These are phyloP conservation scores for Agrochola lychnidis DNA, from an alignment of 2,888 invertebrate species.

Conservation along the genomic window DNA sequence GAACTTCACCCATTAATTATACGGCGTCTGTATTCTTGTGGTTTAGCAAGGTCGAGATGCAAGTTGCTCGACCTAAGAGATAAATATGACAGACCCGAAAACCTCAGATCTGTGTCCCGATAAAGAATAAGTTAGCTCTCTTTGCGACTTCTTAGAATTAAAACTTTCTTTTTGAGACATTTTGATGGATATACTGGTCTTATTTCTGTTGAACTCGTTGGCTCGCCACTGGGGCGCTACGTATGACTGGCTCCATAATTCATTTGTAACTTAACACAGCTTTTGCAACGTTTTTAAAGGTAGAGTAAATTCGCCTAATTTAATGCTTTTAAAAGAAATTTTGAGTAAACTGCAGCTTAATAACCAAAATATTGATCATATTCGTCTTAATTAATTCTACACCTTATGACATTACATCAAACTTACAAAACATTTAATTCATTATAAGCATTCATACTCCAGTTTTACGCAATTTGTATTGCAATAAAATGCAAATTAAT, in stretches of 20 bases:
- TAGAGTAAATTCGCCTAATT: no score
- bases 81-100: slow-evolving; percentile 45
- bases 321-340: no score
- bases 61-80: slow-evolving; percentile 54
- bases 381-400: slow-evolving; percentile 45
- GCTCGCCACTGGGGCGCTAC: slow-evolving; percentile 33
- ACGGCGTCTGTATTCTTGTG: slow-evolving; percentile 41
- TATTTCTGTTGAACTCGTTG: slow-evolving; percentile 54
- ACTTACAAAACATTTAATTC: slow-evolving; percentile 64
- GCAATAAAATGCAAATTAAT: slow-evolving; percentile 67
- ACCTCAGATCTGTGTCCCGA: slow-evolving; percentile 55
- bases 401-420: slow-evolving; percentile 54
- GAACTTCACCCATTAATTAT: slow-evolving; percentile 61
- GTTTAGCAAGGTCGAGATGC: slow-evolving; percentile 56
- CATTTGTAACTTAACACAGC: slow-evolving; percentile 18
- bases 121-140: slow-evolving; percentile 54
- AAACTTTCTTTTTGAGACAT: slow-evolving; percentile 66
- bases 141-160: slow-evolving; percentile 56
- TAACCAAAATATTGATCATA: slow-evolving; percentile 30
- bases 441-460: slow-evolving; percentile 53
- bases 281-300: slow-evolving; percentile 7
- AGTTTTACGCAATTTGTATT: slow-evolving; percentile 62
- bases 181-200: slow-evolving; percentile 61
- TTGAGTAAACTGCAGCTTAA: background rate
- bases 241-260: slow-evolving; percentile 32